Evolutionary conservation across 64 coral and sea anemone genomes (phyloP).

Genomic region (Astreopora myriophthalma): DNA sequence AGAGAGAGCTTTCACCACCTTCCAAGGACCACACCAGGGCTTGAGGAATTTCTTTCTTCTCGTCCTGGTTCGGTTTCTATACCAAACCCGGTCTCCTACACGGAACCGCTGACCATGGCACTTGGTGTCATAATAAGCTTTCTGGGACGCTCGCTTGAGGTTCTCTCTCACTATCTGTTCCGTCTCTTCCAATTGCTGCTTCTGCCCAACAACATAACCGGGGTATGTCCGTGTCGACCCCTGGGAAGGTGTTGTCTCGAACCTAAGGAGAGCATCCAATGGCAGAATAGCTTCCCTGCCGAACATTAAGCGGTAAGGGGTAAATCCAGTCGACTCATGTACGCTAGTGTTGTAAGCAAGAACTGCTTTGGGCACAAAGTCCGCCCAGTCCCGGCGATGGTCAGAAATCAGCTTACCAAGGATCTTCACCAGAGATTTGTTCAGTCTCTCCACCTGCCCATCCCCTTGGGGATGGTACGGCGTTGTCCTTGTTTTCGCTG

Average conservation of each 20-base stretch:
- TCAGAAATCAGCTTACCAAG: neutral
- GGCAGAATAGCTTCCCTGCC: conserved; percentile 1
- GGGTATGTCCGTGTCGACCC: neutral
- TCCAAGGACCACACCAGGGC: conserved; percentile 22
- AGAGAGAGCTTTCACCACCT: conserved; percentile 21
- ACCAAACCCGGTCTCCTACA: conserved; percentile 2
- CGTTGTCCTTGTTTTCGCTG: neutral
- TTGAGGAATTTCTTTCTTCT: conserved; percentile 29
- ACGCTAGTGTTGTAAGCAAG: conserved; percentile 25
- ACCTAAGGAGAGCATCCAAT: conserved; percentile 12
- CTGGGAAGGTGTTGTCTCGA: neutral
- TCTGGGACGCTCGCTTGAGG: conserved; percentile 12
- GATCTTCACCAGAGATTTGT: conserved; percentile 14
- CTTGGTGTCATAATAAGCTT: conserved; percentile 1
- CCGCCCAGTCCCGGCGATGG: neutral
- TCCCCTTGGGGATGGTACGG: neutral
- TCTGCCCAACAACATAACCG: conserved; percentile 38
- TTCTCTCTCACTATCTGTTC: neutral
- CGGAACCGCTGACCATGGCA: conserved; percentile 7
- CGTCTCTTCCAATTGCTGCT: conserved; percentile 17
- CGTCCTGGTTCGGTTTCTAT: conserved; percentile 5
- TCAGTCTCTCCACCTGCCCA: conserved; percentile 1
- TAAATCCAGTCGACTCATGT: conserved; percentile 32
- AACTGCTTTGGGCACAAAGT: conserved; percentile 4
- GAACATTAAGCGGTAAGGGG: conserved; percentile 20